A percentile compares a stretch with the other conserved stretches of the same genome.
phyloP scores from a whole-genome alignment of 1,140 invertebrate species.

The Rhagoletis pomonella region DNA sequence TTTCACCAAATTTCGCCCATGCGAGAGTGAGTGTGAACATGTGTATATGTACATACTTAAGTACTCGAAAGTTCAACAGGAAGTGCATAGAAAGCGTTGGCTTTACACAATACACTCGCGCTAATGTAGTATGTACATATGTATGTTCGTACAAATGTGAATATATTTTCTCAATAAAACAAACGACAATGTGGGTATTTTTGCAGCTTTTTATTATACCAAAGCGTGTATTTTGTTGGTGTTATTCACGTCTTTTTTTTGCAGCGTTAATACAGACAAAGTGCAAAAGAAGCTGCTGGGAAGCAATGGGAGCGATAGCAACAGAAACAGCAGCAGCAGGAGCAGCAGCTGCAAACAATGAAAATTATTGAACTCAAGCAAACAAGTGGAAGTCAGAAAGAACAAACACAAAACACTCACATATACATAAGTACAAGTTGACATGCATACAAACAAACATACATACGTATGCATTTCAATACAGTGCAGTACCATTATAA shows the following conservation, averaged over 20 bases:
- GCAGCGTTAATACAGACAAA: slow-evolving; percentile 2
- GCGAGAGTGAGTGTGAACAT: neutral
- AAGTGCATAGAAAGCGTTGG: slow-evolving; percentile 25
- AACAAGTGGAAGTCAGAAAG: slow-evolving; percentile 10
- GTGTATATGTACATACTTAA: neutral
- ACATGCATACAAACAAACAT: neutral
- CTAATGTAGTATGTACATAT: neutral
- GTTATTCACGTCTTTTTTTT: neutral
- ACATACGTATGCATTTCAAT: neutral
- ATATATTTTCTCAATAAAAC: neutral
- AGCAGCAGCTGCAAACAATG: slow-evolving; percentile 14
- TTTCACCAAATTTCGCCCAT: slow-evolving; percentile 1
- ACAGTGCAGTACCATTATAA: neutral
- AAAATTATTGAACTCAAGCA: slow-evolving; percentile 48
- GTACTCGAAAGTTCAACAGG: slow-evolving; percentile 47
- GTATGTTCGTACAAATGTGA: neutral
- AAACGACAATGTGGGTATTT: neutral
- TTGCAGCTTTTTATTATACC: neutral
- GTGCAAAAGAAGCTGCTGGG: slow-evolving; percentile 20
- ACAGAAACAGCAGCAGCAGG: neutral
- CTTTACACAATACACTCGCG: slow-evolving; percentile 25
- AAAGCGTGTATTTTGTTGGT: neutral
- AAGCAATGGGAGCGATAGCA: neutral
- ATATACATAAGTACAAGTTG: neutral
- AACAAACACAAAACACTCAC: neutral